Percentiles rank a stretch among this genome's conserved stretches.
phyloP scores from a whole-genome alignment of 2,888 invertebrate species.

The Drosophila meridionalis region DNA sequence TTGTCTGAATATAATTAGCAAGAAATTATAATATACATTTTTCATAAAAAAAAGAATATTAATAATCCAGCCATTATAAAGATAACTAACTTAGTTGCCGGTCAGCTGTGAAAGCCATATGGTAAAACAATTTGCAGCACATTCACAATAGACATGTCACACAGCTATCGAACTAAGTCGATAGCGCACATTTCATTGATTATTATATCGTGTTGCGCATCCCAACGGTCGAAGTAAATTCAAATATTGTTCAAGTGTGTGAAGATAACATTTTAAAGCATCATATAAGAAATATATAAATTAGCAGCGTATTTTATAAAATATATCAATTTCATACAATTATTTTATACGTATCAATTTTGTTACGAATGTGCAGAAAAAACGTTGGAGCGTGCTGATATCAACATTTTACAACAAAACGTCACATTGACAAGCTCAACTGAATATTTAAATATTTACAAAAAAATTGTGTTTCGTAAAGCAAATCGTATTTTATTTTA shows the following conservation, averaged over 20 bases:
- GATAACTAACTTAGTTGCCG: not conserved
- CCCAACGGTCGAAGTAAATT: not conserved
- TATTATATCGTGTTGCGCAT: not conserved
- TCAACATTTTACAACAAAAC: not conserved
- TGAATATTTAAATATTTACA: not conserved
- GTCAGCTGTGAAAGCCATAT: conserved; percentile 19
- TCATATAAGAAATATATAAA: too few species aligned
- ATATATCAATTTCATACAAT: not conserved
- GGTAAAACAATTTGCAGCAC: not conserved
- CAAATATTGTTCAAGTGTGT: not conserved
- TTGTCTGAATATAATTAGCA: not conserved
- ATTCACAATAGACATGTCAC: conserved; percentile 12
- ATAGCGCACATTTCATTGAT: not conserved
- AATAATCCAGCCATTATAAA: not conserved
- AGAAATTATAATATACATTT: not conserved
- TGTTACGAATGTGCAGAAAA: not conserved
- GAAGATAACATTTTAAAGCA: not conserved
- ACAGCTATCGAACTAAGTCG: conserved; percentile 1
- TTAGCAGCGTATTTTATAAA: too few species aligned
- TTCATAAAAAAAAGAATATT: not conserved
- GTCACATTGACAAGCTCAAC: not conserved
- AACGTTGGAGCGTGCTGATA: not conserved
- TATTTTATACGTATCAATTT: not conserved
- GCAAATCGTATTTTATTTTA: conserved; percentile 11
- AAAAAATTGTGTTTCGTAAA: not conserved